Evolutionary conservation across 2,888 invertebrate genomes (phyloP).

Genomic region (Amphipoea oculea): DNA sequence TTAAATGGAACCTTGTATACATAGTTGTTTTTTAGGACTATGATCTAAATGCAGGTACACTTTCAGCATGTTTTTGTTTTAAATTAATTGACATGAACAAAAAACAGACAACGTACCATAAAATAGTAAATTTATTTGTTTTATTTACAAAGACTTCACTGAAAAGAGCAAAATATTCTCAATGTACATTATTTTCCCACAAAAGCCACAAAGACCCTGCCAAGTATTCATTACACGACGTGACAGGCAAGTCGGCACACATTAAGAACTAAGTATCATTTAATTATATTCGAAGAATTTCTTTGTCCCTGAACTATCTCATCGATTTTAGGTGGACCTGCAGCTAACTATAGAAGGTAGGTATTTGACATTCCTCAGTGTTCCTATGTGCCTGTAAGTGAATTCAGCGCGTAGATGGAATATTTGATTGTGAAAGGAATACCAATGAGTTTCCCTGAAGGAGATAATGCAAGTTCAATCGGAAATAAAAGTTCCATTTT

Average conservation of each 20-base stretch:
- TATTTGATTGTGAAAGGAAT: slow-evolving; percentile 74
- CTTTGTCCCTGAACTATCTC: slow-evolving; percentile 20
- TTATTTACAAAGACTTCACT: background rate
- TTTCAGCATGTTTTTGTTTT: background rate
- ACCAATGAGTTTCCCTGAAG: slow-evolving; percentile 73
- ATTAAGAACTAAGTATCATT: background rate
- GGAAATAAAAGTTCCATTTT: slow-evolving; percentile 39
- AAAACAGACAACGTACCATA: background rate
- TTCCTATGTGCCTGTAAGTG: slow-evolving; percentile 68
- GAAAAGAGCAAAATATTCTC: background rate
- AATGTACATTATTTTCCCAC: background rate
- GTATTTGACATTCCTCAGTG: slow-evolving; percentile 57
- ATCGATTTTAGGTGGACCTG: slow-evolving; percentile 29
- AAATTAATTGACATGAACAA: background rate
- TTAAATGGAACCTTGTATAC: background rate
- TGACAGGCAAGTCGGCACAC: slow-evolving; percentile 13
- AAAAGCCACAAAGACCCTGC: slow-evolving; percentile 1
- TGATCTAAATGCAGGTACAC: background rate
- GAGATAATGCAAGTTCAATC: slow-evolving; percentile 63
- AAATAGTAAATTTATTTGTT: background rate
- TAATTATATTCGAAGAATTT: slow-evolving; percentile 21
- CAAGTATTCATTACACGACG: slow-evolving; percentile 1
- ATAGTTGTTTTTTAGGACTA: too few species aligned
- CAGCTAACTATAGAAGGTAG: slow-evolving; percentile 45
- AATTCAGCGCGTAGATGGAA: slow-evolving; percentile 75